phyloP scores from a whole-genome alignment of 2,888 invertebrate genomes.

The Parnassius smintheus region DNA sequence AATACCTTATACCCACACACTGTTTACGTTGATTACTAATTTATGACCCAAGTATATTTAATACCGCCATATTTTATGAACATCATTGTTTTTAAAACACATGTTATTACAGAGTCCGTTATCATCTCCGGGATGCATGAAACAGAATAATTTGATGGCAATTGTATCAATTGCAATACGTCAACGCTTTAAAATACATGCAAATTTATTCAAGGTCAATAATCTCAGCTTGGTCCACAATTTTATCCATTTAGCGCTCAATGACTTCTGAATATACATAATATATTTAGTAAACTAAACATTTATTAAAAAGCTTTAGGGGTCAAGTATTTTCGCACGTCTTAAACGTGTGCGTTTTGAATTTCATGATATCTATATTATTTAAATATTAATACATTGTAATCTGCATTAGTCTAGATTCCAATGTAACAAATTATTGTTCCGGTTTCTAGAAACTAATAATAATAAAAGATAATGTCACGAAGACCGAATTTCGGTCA shows the following conservation, averaged over 20 bases:
- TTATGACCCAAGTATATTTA: conserved; percentile 5
- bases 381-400: no score
- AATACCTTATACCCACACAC: no score
- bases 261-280: background rate
- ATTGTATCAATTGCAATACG: conserved; percentile 50
- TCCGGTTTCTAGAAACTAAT: no score
- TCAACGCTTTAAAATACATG: conserved; percentile 38
- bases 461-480: no score
- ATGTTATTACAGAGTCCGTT: conserved; percentile 22
- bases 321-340: no score
- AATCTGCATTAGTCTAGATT: no score
- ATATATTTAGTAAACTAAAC: no score
- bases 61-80: conserved; percentile 17
- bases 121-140: conserved; percentile 26
- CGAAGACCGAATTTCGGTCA: no score
- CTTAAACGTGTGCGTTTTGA: no score
- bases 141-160: conserved; percentile 37
- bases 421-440: no score
- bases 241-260: conserved; percentile 6
- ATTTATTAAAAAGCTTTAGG: no score
- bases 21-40: conserved; percentile 4
- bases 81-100: conserved; percentile 6
- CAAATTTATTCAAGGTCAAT: conserved; percentile 53
- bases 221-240: conserved; percentile 6
- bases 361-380: no score